Evolutionary conservation across 37 sponge, comb jelly and placozoan species (phyloP), one percentile per base, ranked within the genome.

Genomic region (Haliclona indistincta): DNA sequence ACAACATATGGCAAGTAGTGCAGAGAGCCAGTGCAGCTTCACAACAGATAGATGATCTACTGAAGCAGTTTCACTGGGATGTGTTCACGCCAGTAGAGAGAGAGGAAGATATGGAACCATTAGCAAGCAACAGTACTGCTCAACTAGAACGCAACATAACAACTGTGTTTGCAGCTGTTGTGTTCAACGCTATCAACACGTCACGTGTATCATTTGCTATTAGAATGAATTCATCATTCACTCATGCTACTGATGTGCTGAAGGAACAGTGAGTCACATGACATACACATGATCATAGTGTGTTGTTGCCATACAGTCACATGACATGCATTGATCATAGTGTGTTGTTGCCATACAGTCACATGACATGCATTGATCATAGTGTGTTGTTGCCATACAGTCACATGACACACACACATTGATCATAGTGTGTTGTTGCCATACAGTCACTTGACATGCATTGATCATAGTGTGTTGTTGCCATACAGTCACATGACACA

Each of bases 151-250:
- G 17, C 38, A 52, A 62, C 47, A 81, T 87, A 34, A 81, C 75
- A 25, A 25, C 39, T 15, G 71, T 87, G 23, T 49, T 70, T 8
- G 87, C 76, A 63, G 85, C 79, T 5, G 23, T 85, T 40, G 85
- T 85, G 56, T 71, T 85, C 54, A 68, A 74, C 28, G 62, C 51
- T 30, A 56, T 30, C 28, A 54, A 54, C 0, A 51, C 75, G n/a
- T 47, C 40, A 38, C 66, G 65, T 32, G 70, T 81, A 4, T 78
- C 68, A 13, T 23, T 91, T 0, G 69, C 47, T 43, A 81, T 91
- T 30, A 26, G 91, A 38, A 81, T 85, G 69, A 91, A 91, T 64
- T 54, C 73, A 19, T 81, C 86, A 13, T 77, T 45, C 30, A 82
- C 81, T 6, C 72, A 81, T 10, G 91, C 85, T 33, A 73, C 91